Conservation (phyloP, 2,113 vertebrate species). For the Xenopus borealis region DNA sequence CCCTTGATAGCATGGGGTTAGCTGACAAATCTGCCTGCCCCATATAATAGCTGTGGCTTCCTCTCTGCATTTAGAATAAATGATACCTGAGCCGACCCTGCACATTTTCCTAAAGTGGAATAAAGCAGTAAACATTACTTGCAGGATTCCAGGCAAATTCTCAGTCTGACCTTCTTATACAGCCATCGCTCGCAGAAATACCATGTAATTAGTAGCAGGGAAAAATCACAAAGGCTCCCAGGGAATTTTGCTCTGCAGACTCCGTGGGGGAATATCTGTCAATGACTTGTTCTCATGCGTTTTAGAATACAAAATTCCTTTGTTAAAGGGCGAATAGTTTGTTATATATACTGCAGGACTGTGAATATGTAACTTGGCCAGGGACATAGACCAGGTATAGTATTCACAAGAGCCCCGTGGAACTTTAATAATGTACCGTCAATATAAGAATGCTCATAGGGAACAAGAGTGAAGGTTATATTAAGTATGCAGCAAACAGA, state of each 20-base stretch:
- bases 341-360: constrained; percentile 10
- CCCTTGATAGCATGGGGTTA: too few relatives aligned
- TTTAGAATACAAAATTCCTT: constrained; percentile 20
- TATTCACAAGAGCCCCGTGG: not conserved
- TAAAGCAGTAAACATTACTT: constrained; percentile 16
- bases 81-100: not conserved
- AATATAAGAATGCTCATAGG: too few relatives aligned
- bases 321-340: constrained; percentile 25
- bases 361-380: not conserved
- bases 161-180: not conserved
- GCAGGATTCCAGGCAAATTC: constrained; percentile 14
- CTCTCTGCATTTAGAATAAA: not conserved
- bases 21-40: too few relatives aligned
- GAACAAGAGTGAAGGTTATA: too few relatives aligned
- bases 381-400: not conserved
- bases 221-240: constrained; percentile 14
- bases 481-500: too few relatives aligned
- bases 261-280: constrained; percentile 12
- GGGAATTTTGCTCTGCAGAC: constrained; percentile 2
- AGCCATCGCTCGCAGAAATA: constrained; percentile 25
- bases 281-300: constrained; percentile 7
- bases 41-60: not conserved
- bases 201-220: constrained; percentile 16
- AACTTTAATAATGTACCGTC: not conserved
- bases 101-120: constrained; percentile 1